These are phyloP conservation scores for Orthonyx spaldingii DNA, from an alignment of 2,113 vertebrate species.

Conservation along the genomic window DNA sequence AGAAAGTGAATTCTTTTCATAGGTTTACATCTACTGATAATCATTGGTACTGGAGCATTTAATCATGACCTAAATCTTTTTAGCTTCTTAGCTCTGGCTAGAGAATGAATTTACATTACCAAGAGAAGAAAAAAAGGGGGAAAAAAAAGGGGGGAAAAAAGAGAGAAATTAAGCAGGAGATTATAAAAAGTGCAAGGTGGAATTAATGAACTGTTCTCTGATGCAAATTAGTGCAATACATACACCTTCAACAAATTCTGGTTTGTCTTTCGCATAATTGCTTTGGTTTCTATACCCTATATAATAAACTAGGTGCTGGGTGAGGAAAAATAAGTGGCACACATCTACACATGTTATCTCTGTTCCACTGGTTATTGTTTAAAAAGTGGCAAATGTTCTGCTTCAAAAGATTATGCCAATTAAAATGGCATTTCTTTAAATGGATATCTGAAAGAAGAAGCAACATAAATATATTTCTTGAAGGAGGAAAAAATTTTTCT, in stretches of 20 bases:
- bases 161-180: neutral
- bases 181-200: neutral
- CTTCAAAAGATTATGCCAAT: neutral
- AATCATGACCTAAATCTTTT: conserved; percentile 44
- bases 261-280: neutral
- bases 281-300: neutral
- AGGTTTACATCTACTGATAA: neutral
- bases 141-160: neutral
- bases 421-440: neutral
- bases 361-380: neutral
- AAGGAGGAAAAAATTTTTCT: neutral
- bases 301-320: neutral
- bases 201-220: neutral
- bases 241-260: neutral
- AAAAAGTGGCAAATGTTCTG: neutral
- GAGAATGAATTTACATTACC: neutral
- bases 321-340: neutral
- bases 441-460: neutral
- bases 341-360: neutral
- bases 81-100: conserved; percentile 17
- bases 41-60: neutral
- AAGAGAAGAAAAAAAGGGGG: neutral
- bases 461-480: neutral
- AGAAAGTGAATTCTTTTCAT: neutral
- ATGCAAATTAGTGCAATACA: neutral